Evolutionary conservation across 2,113 vertebrate genomes (phyloP).

Genomic region (Gobio gobio): DNA sequence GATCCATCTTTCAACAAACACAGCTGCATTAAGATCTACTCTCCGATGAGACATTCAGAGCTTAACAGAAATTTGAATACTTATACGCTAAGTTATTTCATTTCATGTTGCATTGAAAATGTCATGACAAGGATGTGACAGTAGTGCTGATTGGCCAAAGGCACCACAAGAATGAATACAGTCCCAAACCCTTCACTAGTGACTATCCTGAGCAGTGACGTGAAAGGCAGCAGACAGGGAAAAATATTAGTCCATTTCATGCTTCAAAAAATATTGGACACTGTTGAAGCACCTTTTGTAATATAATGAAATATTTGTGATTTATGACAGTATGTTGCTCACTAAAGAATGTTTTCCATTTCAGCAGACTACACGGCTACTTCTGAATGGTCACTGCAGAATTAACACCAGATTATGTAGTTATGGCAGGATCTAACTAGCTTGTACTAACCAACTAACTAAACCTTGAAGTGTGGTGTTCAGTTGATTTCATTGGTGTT

Average conservation of each 20-base stretch:
- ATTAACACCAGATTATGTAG: not conserved
- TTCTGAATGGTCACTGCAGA: not conserved
- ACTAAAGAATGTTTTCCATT: not conserved
- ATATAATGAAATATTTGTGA: conserved; percentile 1
- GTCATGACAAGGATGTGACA: not conserved
- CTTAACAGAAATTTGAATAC: not conserved
- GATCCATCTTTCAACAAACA: conserved; percentile 27
- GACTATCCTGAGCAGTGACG: not conserved
- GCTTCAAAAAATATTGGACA: not conserved
- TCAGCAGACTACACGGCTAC: not conserved
- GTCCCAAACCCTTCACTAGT: not conserved
- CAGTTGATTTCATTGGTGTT: no score
- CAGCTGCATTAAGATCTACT: not conserved
- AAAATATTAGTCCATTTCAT: conserved; percentile 11
- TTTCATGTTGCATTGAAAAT: not conserved
- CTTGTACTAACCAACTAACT: not conserved
- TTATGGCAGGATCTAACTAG: not conserved
- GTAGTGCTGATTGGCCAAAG: not conserved
- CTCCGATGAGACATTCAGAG: conserved; percentile 8
- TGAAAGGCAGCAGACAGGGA: not conserved
- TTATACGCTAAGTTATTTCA: not conserved
- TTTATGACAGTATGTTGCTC: conserved; percentile 4
- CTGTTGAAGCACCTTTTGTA: not conserved
- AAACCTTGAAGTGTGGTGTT: not conserved
- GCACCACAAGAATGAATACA: not conserved